Evolutionary conservation across 2,113 vertebrate genomes (phyloP), one percentile per base, ranked within the genome.

Genomic region (Pangasianodon gigas): DNA sequence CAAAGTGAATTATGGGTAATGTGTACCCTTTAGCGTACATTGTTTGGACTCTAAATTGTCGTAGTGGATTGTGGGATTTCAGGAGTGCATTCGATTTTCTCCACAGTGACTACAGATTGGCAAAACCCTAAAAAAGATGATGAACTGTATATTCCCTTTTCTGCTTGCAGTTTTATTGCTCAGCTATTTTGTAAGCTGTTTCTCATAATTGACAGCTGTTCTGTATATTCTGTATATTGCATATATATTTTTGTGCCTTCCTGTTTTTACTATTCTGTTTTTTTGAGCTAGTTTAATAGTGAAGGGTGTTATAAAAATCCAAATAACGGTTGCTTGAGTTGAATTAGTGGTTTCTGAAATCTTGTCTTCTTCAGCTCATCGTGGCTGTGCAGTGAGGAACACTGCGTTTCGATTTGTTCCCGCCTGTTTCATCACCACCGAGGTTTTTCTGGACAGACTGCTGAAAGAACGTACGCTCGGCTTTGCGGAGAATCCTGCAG

Each of bases 381-480:
- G 90, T 89, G 86, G 82, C 67, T 65, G 81, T 56, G 85, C 71
- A 7, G 19, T 58, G 37, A 90, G 91, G 89, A 89, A 62, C 44
- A 62, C 48, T 8, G 90, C 87, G 56, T 90, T 94, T 88, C 90
- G 85, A 93, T 87, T 94, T 89, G 90, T 92, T 89, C 94, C 96
- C 54, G 93, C 90, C 71, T 89, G 94, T 90, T 94, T 91, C 87
- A 93, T 96, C 83, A 93, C 95, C 91, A 95, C 95, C 29, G 93
- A 95, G 71, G 91, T 90, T 6, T 94, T 96, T 94, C 90, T 96
- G 91, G 93, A 84, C 86, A 92, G 91, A 90, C 93, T 96, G 88
- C 88, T 83, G 56, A 95, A 95, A 92, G 93, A 92, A 74, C 93
- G 88, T 89, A 84, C 83, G n/a, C 80, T 71, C 4, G 91, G 94